phyloP scores from a whole-genome alignment of 2,797 vertebrate genomes.

The Pangasius djambal region DNA sequence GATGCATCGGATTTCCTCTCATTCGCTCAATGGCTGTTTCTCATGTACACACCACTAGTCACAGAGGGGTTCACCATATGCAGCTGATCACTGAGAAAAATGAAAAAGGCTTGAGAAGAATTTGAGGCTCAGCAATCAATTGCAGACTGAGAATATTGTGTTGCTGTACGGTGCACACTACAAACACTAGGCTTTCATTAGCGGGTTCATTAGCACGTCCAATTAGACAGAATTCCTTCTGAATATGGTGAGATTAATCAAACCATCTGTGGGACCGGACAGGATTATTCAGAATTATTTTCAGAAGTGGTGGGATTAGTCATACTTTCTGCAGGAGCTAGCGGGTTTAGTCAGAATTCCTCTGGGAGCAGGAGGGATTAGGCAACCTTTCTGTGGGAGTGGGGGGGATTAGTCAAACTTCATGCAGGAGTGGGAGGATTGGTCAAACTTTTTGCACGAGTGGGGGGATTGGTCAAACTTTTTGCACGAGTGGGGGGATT shows the following conservation, averaged over 20 bases:
- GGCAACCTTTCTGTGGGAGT: no score
- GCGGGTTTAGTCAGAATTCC: not conserved
- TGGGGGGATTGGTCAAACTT: not conserved
- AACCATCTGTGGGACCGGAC: not conserved
- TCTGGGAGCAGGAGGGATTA: not conserved
- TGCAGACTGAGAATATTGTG: not conserved
- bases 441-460: no score
- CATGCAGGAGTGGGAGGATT: fast-evolving
- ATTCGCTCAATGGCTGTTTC: not conserved
- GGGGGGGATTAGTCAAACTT: not conserved
- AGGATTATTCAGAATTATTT: not conserved
- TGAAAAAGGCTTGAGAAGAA: not conserved
- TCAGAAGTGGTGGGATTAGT: no score
- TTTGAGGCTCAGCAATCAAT: not conserved
- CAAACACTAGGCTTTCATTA: not conserved
- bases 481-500: no score
- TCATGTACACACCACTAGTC: not conserved
- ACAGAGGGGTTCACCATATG: not conserved
- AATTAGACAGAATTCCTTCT: no score
- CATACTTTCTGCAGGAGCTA: no score
- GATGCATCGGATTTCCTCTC: not conserved
- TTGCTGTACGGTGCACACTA: not conserved
- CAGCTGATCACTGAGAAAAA: not conserved
- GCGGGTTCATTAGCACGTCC: not conserved
- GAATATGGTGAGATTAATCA: not conserved